phyloP scores from a whole-genome alignment of 2,888 invertebrate genomes.

The Drosophila pseudotakahashii region DNA sequence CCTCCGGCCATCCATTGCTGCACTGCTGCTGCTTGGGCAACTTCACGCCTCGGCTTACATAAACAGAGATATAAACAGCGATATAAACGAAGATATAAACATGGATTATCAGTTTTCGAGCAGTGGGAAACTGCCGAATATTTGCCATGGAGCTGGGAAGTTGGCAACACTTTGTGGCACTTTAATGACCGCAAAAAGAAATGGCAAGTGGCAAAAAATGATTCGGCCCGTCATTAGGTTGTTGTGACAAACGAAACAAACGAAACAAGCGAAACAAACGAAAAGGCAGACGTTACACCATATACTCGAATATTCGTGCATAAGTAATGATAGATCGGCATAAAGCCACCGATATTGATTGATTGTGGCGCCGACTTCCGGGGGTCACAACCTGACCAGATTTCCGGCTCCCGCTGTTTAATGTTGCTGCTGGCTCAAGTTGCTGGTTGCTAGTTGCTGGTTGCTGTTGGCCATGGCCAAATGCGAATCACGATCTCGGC shows the following conservation, averaged over 20 bases:
- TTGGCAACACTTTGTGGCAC: conserved; percentile 30
- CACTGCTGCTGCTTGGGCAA: conserved; percentile 14
- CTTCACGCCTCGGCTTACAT: conserved; percentile 35
- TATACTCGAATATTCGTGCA: conserved; percentile 18
- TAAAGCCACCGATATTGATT: conserved; percentile 25
- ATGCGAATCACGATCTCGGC: conserved; percentile 53
- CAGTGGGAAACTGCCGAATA: conserved; percentile 35
- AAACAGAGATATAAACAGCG: conserved; percentile 10
- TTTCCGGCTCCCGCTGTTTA: conserved; percentile 70
- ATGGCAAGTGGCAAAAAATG: conserved; percentile 26
- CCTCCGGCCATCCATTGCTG: conserved; percentile 27
- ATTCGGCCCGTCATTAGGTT: conserved; percentile 23
- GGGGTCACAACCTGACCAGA: conserved; percentile 42
- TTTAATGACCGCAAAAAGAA: conserved; percentile 32
- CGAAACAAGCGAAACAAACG: conserved; percentile 20
- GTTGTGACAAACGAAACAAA: conserved; percentile 43
- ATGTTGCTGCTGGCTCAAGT: background rate
- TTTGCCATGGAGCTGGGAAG: conserved; percentile 15
- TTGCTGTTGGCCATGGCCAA: conserved; percentile 51
- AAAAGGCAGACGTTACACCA: conserved; percentile 33
- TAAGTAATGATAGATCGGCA: conserved; percentile 15
- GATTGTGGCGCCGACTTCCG: conserved; percentile 48
- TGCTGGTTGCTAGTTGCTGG: conserved; percentile 1
- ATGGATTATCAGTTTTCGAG: conserved; percentile 38
- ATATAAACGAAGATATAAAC: no score